Evolutionary conservation across 1,140 invertebrate genomes (phyloP).

Genomic region (Telenomus remus): DNA sequence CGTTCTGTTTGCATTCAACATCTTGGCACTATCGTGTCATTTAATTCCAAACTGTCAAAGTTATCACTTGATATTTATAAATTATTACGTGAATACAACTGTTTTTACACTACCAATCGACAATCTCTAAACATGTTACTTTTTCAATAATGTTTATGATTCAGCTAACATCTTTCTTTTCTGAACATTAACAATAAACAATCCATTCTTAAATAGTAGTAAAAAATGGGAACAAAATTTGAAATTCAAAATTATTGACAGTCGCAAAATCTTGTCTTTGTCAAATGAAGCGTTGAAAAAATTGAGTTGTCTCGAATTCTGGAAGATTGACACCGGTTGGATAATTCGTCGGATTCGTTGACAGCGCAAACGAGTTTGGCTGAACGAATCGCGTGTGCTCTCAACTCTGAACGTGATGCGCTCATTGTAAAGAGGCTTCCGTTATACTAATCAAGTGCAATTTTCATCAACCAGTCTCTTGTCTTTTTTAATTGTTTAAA

Average conservation of each 20-base stretch:
- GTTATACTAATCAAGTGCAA: constrained; percentile 27
- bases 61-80: constrained; percentile 10
- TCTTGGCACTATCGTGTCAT: constrained; percentile 17
- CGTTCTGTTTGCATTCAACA: constrained; percentile 21
- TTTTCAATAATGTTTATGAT: too few species aligned
- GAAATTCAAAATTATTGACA: too few species aligned
- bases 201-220: too few species aligned
- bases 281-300: not conserved
- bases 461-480: constrained; percentile 19
- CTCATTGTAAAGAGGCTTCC: constrained; percentile 17
- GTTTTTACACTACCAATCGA: not conserved
- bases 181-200: too few species aligned
- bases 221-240: too few species aligned
- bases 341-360: constrained; percentile 9
- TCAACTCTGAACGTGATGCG: constrained; percentile 21
- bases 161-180: too few species aligned
- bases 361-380: constrained; percentile 18
- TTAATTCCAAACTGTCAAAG: constrained; percentile 9
- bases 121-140: not conserved
- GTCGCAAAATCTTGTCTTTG: too few species aligned
- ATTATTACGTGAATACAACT: constrained; percentile 5
- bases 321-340: not conserved
- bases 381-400: constrained; percentile 28
- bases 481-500: constrained; percentile 4
- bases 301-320: not conserved